Percentiles rank a stretch among this genome's conserved stretches.
Conservation (phyloP, 1,140 invertebrate genomes). For the Cotesia vestalis region DNA sequence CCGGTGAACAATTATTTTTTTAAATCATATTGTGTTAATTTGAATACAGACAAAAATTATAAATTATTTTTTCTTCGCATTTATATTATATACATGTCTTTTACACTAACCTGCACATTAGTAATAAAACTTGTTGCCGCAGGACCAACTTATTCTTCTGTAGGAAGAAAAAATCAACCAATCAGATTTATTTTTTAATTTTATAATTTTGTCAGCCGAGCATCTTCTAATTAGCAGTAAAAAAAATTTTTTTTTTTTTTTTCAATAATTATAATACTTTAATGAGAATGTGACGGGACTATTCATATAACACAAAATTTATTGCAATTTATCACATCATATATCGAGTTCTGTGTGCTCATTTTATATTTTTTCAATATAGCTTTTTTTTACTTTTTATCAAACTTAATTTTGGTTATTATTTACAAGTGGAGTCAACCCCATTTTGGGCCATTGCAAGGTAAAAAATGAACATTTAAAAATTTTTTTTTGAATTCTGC, state of each 20-base stretch:
- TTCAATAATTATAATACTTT: not conserved
- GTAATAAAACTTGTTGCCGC: conserved; percentile 78
- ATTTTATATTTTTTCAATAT: not conserved
- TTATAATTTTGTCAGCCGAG: conserved; percentile 2
- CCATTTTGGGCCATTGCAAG: too few species aligned
- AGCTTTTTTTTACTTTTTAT: too few species aligned
- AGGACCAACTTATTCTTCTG: conserved; percentile 81
- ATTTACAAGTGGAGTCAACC: too few species aligned
- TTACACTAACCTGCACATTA: conserved; percentile 79
- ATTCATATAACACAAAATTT: conserved; percentile 11
- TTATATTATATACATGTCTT: conserved; percentile 13
- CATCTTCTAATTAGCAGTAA: not conserved
- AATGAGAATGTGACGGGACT: conserved; percentile 16
- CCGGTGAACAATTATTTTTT: not conserved
- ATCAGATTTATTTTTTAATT: conserved; percentile 52
- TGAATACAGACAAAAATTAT: conserved; percentile 20
- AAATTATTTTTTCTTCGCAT: conserved; percentile 5
- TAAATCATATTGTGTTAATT: not conserved
- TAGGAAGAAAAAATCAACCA: conserved; percentile 66
- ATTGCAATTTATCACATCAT: not conserved
- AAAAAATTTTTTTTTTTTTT: too few species aligned
- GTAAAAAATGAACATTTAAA: too few species aligned
- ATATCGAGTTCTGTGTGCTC: not conserved
- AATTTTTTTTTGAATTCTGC: too few species aligned
- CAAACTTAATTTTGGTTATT: too few species aligned